Base-by-base conservation (phyloP, 1,140 invertebrate genomes). In the Odontomachus brunneus region DNA sequence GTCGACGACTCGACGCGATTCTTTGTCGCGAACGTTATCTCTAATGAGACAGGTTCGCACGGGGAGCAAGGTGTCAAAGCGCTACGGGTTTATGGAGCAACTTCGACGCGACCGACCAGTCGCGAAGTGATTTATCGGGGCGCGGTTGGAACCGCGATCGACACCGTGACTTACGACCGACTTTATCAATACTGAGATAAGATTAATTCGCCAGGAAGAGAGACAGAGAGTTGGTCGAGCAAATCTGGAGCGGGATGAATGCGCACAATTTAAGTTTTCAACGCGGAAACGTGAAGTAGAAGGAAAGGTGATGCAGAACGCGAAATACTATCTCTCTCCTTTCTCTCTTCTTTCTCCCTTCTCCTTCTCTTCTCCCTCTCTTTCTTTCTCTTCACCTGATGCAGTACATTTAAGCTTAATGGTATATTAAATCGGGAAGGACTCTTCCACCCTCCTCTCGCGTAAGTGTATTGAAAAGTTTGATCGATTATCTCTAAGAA, bases 251-350 rank as follows among this genome's bases (percentile, higher is more conserved):
- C 51, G 55, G 75, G 48, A 65, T 80, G 75, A 80, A 80, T 71
- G 75, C 75, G 75, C 75, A 80, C 75, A 80, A 80, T 80, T 80
- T 80, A 80, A 80, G 75, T 80, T 80, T 80, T 69, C 75, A 80
- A 71, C 66, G 75, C 65, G 65, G 51, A 69, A 80, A 24, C 65
- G 53, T 24, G 66, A 66, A 65, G 53, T 33, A 24, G 2, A 33
- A 9, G 51, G 65, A 3, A 24, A 33, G 63, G 75, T 57, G 49
- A 12, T 15, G 63, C 44, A 69, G 53, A 71, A 80, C 24, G 38
- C 38, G 71, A 67, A 84, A 62, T 84, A 26, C 24, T 33, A 33
- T 5, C 29, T 33, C 29, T 2, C 29, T 33, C 29, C 29, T 33
- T 5, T 5, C n/a, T n/a, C n/a, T n/a, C n/a, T n/a, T 33, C 29